Percentiles rank a stretch among this genome's conserved stretches.
Evolutionary conservation across 2,797 vertebrate genomes (phyloP).

Genomic region (Odontamblyopus lacepedii): DNA sequence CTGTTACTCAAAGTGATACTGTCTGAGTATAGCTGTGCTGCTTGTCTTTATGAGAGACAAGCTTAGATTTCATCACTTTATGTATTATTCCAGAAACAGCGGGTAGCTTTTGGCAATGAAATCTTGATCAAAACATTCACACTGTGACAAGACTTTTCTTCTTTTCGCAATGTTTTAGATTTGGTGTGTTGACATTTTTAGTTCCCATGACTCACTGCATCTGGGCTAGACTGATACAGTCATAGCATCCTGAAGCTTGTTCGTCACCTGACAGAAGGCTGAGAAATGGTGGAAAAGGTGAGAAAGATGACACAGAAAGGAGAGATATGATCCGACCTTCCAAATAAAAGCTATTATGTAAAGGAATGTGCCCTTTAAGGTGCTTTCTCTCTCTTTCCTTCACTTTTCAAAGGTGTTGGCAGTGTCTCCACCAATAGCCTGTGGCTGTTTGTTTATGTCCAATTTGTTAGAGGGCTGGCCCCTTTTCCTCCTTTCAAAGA

Average conservation of each 20-base stretch:
- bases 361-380: conserved; percentile 56
- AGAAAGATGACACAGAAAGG: conserved; percentile 33
- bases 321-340: conserved; percentile 34
- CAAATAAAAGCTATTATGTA: conserved; percentile 62
- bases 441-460: conserved; percentile 68
- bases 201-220: conserved; percentile 29
- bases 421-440: conserved; percentile 52
- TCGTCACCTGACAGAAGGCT: conserved; percentile 11
- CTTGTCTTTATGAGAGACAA: conserved; percentile 10
- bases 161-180: conserved; percentile 6
- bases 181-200: conserved; percentile 27
- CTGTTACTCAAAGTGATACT: no score
- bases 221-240: conserved; percentile 1
- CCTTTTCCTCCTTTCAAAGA: conserved; percentile 55
- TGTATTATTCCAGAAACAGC: conserved; percentile 7
- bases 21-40: neutral
- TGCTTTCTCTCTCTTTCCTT: conserved; percentile 25
- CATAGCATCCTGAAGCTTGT: conserved; percentile 15
- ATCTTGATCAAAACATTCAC: conserved; percentile 17
- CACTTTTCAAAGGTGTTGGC: conserved; percentile 53
- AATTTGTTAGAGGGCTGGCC: conserved; percentile 64
- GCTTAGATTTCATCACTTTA: conserved; percentile 19
- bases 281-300: conserved; percentile 14
- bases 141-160: conserved; percentile 24
- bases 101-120: conserved; percentile 14